Evolutionary conservation across 2,797 vertebrate species (phyloP), one percentile per base, ranked within the genome.

Genomic region (Siniperca obscura): DNA sequence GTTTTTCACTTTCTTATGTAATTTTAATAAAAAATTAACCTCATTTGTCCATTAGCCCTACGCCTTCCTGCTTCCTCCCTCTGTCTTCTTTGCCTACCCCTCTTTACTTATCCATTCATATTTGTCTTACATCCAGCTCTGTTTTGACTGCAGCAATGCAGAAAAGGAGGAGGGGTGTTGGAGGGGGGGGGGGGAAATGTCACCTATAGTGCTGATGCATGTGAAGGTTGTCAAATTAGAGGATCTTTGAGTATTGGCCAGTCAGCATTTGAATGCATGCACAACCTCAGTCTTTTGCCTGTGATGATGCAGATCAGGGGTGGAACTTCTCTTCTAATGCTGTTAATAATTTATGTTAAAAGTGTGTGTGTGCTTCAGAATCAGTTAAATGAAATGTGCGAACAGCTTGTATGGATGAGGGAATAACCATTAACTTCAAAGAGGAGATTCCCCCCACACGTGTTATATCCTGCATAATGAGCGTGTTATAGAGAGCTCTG

Each of bases 311-410:
- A 81, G 17, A 10, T 48, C 22, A 56, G 38, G 16, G 69, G 46
- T 57, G 78, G 70, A 71, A 76, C 66, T 48, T 64, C 42, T 66
- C 55, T 27, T 60, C 27, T 62, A n/a, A 34, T 40, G 16, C 7
- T 71, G 21, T 81, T 50, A 61, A 73, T 90, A 80, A 85, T 86
- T 59, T 5, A 84, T 83, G 48, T 13, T 69, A 72, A 76, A 68
- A 30, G 14, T 73, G 27, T 85, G 53, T 84, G 53, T 38, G 62
- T n/a, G 21, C 75, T 80, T 81, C 30, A 56, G 53, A 72, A 38
- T 11, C 42, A 69, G n/a, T 71, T 68, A 62, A 50, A 42, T 53
- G 22, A 70, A 59, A 42, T 40, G n/a, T 72, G 30, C 7, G 4
- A 62, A 19, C 71, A 19, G 56, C 64, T 52, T 77, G 70, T n/a